Percentiles rank a stretch among this genome's conserved stretches.
These are phyloP conservation scores for Tethea ocularis DNA, from an alignment of 2,888 invertebrate genomes.

Conservation along the genomic window DNA sequence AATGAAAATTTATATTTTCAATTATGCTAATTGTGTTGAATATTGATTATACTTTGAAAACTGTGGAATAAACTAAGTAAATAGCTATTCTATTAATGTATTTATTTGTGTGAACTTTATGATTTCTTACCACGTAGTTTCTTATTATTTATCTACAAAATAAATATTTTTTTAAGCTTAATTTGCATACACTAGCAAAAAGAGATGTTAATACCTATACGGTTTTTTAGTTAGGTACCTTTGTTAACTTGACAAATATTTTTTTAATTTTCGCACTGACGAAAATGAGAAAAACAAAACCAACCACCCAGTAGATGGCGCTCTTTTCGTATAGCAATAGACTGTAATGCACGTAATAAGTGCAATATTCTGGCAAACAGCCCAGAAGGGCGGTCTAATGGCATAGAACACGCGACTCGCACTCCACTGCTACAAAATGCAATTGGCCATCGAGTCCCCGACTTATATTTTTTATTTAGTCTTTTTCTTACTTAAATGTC, in stretches of 20 bases:
- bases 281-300: not conserved
- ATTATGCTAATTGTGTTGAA: no score
- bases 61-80: no score
- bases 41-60: no score
- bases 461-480: conserved; percentile 47
- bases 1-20: not conserved
- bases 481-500: conserved; percentile 48
- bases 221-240: no score
- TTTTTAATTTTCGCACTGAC: not conserved
- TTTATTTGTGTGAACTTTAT: no score
- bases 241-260: not conserved
- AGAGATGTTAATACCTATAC: no score
- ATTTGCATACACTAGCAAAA: no score
- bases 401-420: conserved; percentile 66
- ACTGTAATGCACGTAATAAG: conserved; percentile 45
- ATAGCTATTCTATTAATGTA: no score
- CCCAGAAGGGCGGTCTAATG: conserved; percentile 76
- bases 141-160: no score
- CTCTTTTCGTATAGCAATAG: conserved; percentile 21
- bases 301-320: not conserved
- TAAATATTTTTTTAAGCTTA: no score
- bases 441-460: conserved; percentile 69
- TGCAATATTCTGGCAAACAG: conserved; percentile 58
- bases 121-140: no score
- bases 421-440: conserved; percentile 67